Evolutionary conservation across 2,888 invertebrate genomes (phyloP).

Genomic region (Drosophila mimica): DNA sequence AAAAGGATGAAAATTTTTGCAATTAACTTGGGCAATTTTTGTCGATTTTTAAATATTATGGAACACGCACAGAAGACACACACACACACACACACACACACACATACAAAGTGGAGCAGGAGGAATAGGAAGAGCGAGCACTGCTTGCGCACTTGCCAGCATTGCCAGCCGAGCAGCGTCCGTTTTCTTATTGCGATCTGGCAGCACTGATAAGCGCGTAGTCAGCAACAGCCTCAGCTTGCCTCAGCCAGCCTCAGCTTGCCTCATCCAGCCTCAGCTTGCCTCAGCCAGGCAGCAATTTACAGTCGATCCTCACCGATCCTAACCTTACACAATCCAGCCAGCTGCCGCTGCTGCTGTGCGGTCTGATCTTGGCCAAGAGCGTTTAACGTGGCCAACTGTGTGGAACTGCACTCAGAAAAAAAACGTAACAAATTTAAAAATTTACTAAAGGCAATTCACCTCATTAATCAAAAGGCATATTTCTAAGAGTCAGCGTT

Average conservation of each 20-base stretch:
- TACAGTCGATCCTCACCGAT: constrained; percentile 37
- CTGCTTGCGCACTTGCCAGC: constrained; percentile 47
- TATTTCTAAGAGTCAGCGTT: neutral
- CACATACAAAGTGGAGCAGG: constrained; percentile 38
- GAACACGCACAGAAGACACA: constrained; percentile 72
- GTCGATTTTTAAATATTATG: constrained; percentile 80
- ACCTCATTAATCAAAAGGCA: neutral
- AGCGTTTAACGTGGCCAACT: constrained; percentile 37
- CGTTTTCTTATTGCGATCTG: constrained; percentile 44
- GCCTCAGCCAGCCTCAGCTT: neutral
- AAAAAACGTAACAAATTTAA: neutral
- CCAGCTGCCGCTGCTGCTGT: constrained; percentile 55
- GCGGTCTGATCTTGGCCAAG: constrained; percentile 64
- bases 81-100: constrained; percentile 27
- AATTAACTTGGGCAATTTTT: constrained; percentile 76
- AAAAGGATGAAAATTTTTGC: constrained; percentile 55
- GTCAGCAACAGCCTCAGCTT: neutral
- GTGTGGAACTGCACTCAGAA: constrained; percentile 5
- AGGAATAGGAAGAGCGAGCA: neutral
- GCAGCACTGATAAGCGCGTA: constrained; percentile 65
- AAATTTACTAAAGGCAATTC: neutral
- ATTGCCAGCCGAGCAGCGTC: constrained; percentile 4
- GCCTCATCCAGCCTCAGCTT: neutral
- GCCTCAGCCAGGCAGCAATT: constrained; percentile 33
- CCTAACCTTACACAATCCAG: constrained; percentile 18